These are phyloP conservation scores for Cephus spinipes DNA, from an alignment of 2,888 invertebrate species.

Conservation along the genomic window DNA sequence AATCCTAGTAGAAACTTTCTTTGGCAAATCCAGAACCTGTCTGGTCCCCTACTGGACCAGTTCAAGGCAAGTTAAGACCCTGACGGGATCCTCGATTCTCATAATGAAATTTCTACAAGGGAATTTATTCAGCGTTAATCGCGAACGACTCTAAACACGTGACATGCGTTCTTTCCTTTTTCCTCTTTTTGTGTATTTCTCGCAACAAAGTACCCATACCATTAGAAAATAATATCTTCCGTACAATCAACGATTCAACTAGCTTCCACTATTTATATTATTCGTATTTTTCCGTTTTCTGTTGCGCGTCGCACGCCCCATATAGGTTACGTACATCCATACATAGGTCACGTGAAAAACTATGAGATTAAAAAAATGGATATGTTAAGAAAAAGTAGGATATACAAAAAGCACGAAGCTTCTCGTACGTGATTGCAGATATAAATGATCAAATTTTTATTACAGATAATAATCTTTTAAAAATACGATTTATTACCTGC, in stretches of 20 bases:
- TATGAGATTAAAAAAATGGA: slow-evolving; percentile 36
- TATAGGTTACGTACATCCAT: not conserved
- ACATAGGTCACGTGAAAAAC: slow-evolving; percentile 31
- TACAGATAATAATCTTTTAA: not conserved
- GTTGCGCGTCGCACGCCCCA: not conserved
- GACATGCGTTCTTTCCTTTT: not conserved
- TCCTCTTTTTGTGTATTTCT: not conserved
- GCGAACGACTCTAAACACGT: not conserved
- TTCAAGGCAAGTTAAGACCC: too few species aligned
- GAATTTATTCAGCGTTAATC: not conserved
- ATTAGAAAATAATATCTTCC: slow-evolving; percentile 2
- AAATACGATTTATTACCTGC: not conserved
- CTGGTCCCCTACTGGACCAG: too few species aligned
- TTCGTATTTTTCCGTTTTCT: not conserved
- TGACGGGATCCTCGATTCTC: too few species aligned
- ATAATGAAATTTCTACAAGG: too few species aligned
- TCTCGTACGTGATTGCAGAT: not conserved
- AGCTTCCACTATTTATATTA: not conserved
- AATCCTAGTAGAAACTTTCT: not conserved
- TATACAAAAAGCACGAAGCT: not conserved
- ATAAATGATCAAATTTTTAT: not conserved
- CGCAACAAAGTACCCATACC: not conserved
- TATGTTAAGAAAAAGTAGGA: slow-evolving; percentile 25
- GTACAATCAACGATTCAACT: not conserved
- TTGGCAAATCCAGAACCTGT: too few species aligned